Evolutionary conservation across 1,140 invertebrate genomes (phyloP).

Genomic region (Drosophila equinoxialis): DNA sequence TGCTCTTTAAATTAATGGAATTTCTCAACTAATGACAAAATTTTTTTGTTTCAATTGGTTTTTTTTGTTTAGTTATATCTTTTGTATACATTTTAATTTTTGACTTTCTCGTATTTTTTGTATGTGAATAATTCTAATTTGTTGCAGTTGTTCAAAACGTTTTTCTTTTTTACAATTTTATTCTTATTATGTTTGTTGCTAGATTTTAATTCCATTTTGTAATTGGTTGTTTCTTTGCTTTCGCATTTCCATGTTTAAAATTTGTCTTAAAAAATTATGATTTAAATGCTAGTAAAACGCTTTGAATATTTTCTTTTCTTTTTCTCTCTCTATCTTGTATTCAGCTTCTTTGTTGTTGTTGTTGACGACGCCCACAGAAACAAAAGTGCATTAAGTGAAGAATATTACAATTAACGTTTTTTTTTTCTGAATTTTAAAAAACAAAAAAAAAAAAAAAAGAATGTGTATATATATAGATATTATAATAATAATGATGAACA

Average conservation of each 20-base stretch:
- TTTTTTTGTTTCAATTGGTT: not conserved
- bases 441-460: constrained; percentile 42
- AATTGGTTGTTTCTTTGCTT: constrained; percentile 14
- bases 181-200: constrained; percentile 38
- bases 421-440: constrained; percentile 40
- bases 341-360: constrained; percentile 47
- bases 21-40: constrained; percentile 15
- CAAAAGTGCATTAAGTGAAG: constrained; percentile 35
- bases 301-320: constrained; percentile 22
- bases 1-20: constrained; percentile 4
- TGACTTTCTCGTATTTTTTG: not conserved
- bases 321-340: not conserved
- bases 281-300: constrained; percentile 64
- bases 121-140: constrained; percentile 14
- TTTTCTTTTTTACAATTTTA: constrained; percentile 42
- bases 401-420: constrained; percentile 44
- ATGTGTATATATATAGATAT: not conserved
- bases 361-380: constrained; percentile 63
- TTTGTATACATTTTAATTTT: constrained; percentile 8
- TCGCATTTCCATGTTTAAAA: constrained; percentile 46
- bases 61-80: not conserved
- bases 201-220: constrained; percentile 47
- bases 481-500: constrained; percentile 33
- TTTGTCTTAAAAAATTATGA: constrained; percentile 55
- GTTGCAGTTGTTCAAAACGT: constrained; percentile 30